Evolutionary conservation across 2,113 vertebrate species (phyloP), one percentile per base, ranked within the genome.

Genomic region (Uria aalge): DNA sequence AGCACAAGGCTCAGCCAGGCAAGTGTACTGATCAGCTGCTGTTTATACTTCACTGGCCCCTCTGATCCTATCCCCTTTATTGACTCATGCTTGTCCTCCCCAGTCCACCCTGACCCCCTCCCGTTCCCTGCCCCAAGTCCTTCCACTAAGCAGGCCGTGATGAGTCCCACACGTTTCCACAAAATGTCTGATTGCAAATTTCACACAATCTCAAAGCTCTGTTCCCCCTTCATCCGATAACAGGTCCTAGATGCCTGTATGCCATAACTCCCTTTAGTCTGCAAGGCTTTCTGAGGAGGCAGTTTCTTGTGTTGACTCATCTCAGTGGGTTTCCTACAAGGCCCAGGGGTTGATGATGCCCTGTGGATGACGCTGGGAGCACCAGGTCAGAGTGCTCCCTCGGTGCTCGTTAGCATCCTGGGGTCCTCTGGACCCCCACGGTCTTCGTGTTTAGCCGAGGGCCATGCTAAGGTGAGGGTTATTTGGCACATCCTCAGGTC

Each of bases 161-260:
- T 41, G 30, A 59, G 6, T 41, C 11, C n/a, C 15, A 40, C 8
- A 36, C 0, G 0, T 75, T 74, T 74, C 38, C 40, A 53, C 24
- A 48, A 74, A 63, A 50, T 47, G 11, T 34, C 29, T 45, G 34
- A 38, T 52, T 50, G 18, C 9, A 52, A 64, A 34, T 41, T 57
- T 62, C 83, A 19, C 9, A 38, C n/a, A 47, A 0, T 63, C 62
- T 38, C 9, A 20, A 85, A 64, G 41, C 41, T 53, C 48, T 74
- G 2, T 60, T 68, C 17, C 15, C 9, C 9, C 15, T 67, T 74
- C 24, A 34, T 47, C 34, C 1, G 1, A 8, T 22, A 69, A 45
- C 13, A 41, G 15, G 12, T 57, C 29, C 36, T 50, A 73, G 18
- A 63, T 11, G 29, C 8, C 11, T 47, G 9, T 36, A 15, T 29